Evolutionary conservation across 1,140 invertebrate genomes (phyloP).

Genomic region (Phthorimaea operculella): DNA sequence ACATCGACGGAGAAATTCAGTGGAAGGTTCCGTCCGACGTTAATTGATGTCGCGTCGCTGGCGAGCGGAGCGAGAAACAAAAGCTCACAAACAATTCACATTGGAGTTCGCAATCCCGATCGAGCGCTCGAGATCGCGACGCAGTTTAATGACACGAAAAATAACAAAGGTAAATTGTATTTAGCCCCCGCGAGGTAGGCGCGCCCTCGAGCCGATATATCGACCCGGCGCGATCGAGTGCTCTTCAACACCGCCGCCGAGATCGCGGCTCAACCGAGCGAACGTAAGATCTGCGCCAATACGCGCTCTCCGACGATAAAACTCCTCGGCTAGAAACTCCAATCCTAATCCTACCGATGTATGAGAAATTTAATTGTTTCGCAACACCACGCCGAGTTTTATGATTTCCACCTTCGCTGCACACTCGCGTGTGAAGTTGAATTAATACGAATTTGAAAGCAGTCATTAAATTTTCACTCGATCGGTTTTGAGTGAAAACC

Average conservation of each 20-base stretch:
- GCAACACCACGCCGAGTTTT: constrained; percentile 47
- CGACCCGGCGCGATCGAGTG: constrained; percentile 44
- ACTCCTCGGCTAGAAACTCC: constrained; percentile 28
- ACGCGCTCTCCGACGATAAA: constrained; percentile 25
- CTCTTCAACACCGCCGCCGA: constrained; percentile 41
- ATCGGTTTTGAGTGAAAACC: constrained; percentile 48
- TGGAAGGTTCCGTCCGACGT: constrained; percentile 48
- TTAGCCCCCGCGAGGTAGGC: constrained; percentile 60
- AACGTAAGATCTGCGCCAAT: constrained; percentile 47
- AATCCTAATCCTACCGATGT: constrained; percentile 42
- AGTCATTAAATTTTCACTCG: constrained; percentile 62
- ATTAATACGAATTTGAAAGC: constrained; percentile 59
- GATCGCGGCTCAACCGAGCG: constrained; percentile 49
- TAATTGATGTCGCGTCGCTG: constrained; percentile 65
- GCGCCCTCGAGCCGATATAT: constrained; percentile 52
- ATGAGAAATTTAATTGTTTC: constrained; percentile 62
- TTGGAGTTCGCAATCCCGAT: constrained; percentile 64
- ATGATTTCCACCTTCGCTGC: constrained; percentile 40
- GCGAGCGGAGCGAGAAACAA: constrained; percentile 60
- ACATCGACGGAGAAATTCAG: constrained; percentile 56
- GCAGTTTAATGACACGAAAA: constrained; percentile 68
- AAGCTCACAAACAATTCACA: constrained; percentile 67
- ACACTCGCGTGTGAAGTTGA: constrained; percentile 44
- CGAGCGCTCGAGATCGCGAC: constrained; percentile 63
- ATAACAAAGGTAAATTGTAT: constrained; percentile 69